phyloP scores from a whole-genome alignment of 2,797 vertebrate species.

The Crocodylus rhombifer region DNA sequence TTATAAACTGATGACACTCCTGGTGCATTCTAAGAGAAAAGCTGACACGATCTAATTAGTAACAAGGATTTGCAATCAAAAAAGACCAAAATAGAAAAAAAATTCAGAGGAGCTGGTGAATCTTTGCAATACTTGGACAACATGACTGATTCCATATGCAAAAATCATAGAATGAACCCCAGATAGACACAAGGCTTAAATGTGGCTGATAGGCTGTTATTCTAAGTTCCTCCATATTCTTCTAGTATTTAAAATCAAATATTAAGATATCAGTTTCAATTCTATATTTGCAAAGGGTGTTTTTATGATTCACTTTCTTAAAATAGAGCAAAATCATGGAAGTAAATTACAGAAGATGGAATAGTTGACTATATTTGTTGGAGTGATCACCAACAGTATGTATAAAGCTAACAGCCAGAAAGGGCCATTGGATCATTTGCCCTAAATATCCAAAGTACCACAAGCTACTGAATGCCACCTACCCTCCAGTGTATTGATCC shows the following conservation, averaged over 20 bases:
- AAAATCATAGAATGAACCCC: not conserved
- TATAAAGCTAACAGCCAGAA: too few relatives aligned
- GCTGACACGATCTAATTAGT: not conserved
- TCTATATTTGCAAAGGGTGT: not conserved
- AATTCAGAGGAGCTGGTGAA: not conserved
- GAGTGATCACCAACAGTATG: not conserved
- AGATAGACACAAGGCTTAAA: not conserved
- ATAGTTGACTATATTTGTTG: not conserved
- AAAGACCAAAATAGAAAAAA: not conserved
- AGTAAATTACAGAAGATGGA: not conserved
- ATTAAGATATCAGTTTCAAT: not conserved
- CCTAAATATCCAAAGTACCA: too few relatives aligned
- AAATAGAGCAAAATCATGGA: not conserved
- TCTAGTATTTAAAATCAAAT: not conserved
- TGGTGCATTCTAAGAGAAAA: slow-evolving; percentile 56
- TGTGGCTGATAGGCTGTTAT: not conserved
- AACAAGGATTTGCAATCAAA: slow-evolving; percentile 33
- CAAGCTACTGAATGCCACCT: too few relatives aligned
- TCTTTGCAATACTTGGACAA: not conserved
- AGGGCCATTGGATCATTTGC: too few relatives aligned
- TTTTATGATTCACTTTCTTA: not conserved
- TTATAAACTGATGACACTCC: slow-evolving; percentile 17
- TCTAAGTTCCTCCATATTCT: not conserved
- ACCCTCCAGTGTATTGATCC: too few relatives aligned
- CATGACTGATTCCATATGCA: not conserved